phyloP scores from a whole-genome alignment of 1,140 invertebrate species.

The Riptortus pedestris region DNA sequence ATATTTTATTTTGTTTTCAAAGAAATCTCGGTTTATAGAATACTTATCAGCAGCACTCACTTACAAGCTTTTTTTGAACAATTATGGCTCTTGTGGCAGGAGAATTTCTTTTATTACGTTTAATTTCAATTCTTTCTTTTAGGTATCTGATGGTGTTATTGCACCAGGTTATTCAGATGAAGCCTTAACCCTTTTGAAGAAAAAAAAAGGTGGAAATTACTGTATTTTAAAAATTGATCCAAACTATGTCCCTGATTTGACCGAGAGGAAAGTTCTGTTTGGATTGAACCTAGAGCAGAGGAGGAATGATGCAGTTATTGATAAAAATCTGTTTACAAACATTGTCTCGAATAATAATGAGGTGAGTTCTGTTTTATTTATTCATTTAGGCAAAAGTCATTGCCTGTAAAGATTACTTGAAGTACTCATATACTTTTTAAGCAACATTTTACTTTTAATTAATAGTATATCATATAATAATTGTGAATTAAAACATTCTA shows the following conservation, averaged over 20 bases:
- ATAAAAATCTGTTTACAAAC: constrained; percentile 68
- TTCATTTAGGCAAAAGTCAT: neutral
- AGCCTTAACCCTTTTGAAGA: constrained; percentile 79
- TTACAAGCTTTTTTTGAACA: no score
- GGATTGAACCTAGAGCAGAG: constrained; percentile 86
- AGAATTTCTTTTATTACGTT: no score
- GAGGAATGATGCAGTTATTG: constrained; percentile 80
- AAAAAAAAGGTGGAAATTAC: constrained; percentile 91
- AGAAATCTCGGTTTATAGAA: no score
- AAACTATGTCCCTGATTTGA: constrained; percentile 62
- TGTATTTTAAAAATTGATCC: constrained; percentile 91
- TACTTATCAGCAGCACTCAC: no score
- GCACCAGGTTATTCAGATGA: constrained; percentile 79
- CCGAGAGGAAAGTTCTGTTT: constrained; percentile 81
- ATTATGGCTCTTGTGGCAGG: no score
- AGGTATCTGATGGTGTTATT: constrained; percentile 92
- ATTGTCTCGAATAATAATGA: constrained; percentile 64
- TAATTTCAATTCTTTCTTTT: neutral
- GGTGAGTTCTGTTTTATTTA: constrained; percentile 34
- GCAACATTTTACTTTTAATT: no score
- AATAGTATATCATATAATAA: no score
- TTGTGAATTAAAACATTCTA: no score
- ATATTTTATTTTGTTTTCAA: no score
- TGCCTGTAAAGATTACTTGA: no score
- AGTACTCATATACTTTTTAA: no score